Conservation (phyloP, 2,113 vertebrate species). For the Lycocorax pyrrhopterus region DNA sequence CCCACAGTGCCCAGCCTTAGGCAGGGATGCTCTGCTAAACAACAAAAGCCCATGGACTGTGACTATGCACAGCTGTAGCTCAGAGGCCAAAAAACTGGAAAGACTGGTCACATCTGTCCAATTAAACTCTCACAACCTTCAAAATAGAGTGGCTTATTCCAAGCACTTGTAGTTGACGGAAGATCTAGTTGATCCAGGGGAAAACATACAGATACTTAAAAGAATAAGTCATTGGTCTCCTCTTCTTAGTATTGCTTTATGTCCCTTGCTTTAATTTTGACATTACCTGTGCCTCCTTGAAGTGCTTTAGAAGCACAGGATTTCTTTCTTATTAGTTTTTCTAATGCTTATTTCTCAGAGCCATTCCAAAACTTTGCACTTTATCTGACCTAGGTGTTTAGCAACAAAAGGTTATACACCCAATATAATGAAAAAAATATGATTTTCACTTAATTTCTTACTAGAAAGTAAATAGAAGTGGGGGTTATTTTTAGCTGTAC, state of each 20-base stretch:
- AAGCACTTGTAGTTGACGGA: not conserved
- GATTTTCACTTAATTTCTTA: not conserved
- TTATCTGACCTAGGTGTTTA: not conserved
- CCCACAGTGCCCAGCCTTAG: not conserved
- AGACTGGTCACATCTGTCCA: not conserved
- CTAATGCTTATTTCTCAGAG: not conserved
- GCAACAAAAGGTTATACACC: not conserved
- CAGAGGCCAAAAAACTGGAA: not conserved
- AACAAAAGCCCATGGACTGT: not conserved
- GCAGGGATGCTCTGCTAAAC: not conserved
- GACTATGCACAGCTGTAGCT: not conserved
- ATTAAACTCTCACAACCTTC: not conserved
- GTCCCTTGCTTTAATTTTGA: not conserved
- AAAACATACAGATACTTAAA: not conserved
- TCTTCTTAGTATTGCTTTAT: not conserved
- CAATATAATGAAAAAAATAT: not conserved
- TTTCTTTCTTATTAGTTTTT: not conserved
- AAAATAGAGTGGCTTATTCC: not conserved
- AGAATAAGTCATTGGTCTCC: not conserved
- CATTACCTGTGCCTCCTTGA: not conserved
- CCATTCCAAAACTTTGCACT: not conserved
- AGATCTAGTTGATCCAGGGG: not conserved
- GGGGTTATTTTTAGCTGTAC: not conserved
- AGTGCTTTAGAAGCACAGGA: not conserved
- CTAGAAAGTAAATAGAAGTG: not conserved